These are phyloP conservation scores for Orthosia gracilis DNA, from an alignment of 2,888 invertebrate species.

Conservation along the genomic window DNA sequence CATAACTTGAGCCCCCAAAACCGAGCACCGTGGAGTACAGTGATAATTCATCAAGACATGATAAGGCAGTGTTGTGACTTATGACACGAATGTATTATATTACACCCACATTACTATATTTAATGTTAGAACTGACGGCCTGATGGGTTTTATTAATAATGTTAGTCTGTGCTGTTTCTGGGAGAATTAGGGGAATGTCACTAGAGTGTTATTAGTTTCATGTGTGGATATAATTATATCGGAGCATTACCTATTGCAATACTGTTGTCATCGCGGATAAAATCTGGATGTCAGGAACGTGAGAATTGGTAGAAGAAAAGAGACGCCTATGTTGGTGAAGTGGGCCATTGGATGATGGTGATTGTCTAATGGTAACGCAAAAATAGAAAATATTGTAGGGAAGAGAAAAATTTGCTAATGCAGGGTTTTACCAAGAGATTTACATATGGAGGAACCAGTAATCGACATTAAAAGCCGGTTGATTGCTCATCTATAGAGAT, in stretches of 20 bases:
- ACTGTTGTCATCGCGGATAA: too few relatives aligned
- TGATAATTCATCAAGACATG: slow-evolving; percentile 87
- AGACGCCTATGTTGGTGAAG: too few relatives aligned
- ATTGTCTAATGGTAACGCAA: too few relatives aligned
- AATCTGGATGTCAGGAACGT: too few relatives aligned
- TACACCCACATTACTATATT: slow-evolving; percentile 70
- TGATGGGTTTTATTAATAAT: slow-evolving; percentile 60
- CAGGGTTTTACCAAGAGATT: too few relatives aligned
- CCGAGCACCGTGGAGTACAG: slow-evolving; percentile 65
- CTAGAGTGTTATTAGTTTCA: slow-evolving; percentile 9
- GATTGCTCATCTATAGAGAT: neutral
- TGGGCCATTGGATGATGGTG: too few relatives aligned
- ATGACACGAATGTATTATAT: slow-evolving; percentile 79
- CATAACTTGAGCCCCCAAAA: slow-evolving; percentile 60
- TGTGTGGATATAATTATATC: neutral
- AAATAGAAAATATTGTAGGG: too few relatives aligned
- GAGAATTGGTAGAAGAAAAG: too few relatives aligned
- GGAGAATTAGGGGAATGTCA: slow-evolving; percentile 25
- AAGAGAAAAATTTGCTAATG: too few relatives aligned
- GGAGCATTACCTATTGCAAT: too few relatives aligned
- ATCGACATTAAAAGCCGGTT: neutral
- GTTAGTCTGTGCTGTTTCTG: slow-evolving; percentile 29
- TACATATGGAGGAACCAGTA: neutral
- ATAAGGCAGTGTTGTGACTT: slow-evolving; percentile 85
- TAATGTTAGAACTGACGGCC: slow-evolving; percentile 54